Conservation (phyloP, 2,113 vertebrate genomes). For the Gymnarchus niloticus region DNA sequence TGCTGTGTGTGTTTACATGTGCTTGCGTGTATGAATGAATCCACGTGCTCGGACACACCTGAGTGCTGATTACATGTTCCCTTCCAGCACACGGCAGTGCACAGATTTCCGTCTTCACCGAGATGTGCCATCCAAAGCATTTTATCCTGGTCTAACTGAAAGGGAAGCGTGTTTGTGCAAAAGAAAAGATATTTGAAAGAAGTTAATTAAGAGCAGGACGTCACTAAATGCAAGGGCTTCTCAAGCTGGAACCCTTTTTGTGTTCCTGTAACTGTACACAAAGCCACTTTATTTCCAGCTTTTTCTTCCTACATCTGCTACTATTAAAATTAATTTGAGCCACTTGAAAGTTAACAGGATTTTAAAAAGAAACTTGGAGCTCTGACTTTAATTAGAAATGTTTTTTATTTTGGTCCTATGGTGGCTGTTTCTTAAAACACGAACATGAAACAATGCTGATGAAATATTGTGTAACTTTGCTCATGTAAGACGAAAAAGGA, state of each 20-base stretch:
- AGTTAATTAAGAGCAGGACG: neutral
- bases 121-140: neutral
- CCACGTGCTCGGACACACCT: neutral
- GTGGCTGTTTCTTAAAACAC: neutral
- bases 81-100: neutral
- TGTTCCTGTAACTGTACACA: neutral
- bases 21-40: neutral
- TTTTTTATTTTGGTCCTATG: neutral
- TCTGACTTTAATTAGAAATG: slow-evolving; percentile 8
- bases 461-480: slow-evolving; percentile 11
- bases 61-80: no score
- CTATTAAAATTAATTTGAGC: slow-evolving; percentile 16
- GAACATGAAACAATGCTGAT: slow-evolving; percentile 1
- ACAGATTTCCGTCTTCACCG: neutral
- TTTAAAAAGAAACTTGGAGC: neutral
- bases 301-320: slow-evolving; percentile 20
- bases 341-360: slow-evolving; percentile 18
- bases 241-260: neutral
- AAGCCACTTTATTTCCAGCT: neutral
- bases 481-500: neutral
- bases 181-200: neutral
- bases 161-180: neutral
- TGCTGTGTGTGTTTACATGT: no score
- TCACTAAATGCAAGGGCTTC: neutral
- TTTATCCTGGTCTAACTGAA: neutral